Conservation (phyloP, 2,888 invertebrate genomes). For the Aspidiotus destructor region DNA sequence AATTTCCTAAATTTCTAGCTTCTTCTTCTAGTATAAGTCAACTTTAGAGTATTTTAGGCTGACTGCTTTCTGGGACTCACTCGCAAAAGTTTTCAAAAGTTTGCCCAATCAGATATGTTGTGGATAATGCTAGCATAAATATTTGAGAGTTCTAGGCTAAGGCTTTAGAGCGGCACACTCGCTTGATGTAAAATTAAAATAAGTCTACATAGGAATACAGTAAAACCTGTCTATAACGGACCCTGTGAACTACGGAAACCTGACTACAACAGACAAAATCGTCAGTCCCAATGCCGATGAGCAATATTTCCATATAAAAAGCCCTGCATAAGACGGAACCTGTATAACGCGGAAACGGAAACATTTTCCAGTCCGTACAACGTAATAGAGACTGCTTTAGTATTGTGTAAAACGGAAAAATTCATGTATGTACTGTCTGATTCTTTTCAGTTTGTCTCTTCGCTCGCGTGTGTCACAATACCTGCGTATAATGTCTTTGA, state of each 20-base stretch:
- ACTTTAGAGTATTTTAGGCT: no score
- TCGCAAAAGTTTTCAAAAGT: no score
- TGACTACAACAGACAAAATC: background rate
- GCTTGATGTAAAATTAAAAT: no score
- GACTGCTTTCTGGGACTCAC: no score
- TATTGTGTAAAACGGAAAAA: background rate
- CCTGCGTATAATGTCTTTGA: background rate
- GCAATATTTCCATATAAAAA: background rate
- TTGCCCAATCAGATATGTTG: no score
- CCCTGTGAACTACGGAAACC: background rate
- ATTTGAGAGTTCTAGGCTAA: no score
- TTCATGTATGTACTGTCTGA: background rate
- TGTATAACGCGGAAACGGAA: background rate
- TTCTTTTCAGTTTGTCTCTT: background rate
- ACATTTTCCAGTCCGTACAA: background rate
- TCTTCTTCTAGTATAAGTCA: no score
- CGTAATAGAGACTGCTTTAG: background rate
- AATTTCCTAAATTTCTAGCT: no score
- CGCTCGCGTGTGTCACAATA: background rate
- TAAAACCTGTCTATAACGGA: background rate
- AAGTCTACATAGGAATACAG: no score
- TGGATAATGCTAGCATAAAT: no score
- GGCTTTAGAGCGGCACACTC: no score
- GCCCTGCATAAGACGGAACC: background rate
- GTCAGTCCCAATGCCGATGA: background rate